Base-by-base conservation (phyloP, 2,888 invertebrate species). In the Eubasilissa splendida region DNA sequence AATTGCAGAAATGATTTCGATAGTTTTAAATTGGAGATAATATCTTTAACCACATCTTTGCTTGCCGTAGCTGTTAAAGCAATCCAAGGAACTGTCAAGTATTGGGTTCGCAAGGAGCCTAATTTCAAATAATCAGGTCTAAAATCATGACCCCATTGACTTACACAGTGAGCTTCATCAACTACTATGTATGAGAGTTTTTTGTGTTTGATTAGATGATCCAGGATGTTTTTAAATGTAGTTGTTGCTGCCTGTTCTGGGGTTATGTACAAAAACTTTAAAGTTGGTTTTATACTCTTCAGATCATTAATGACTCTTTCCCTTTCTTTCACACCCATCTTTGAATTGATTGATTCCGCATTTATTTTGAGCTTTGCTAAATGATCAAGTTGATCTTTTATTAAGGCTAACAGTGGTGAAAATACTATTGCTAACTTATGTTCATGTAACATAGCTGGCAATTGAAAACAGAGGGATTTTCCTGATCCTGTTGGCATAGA, bases 91-190 rank as follows among this genome's bases (percentile, higher is more conserved):
- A 97, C 92, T 77, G 92, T 90, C 77, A 92, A 92, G 86, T 95
- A 94, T 83, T 88, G 87, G 52, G 87, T 86, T 77, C 95, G 90
- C 65, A 96, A 88, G 10, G 88, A 86, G 0, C 98, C 97, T 42
- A 99, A 89, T 88, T 97, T 96, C 33, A 99, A 91, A 87, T 99
- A 99, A 88, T 97, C 97, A 0, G 97, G 97, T 8, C 98, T 92
- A 87, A 99, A 99, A 88, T 99, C 99, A 89, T 99, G 99, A 0
- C 99, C 99, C 99, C 99, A 99, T 86, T 99, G 96, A 85, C 97
- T 98, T 0, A 99, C 97, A 90, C 98, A 98, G 89, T 98, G 98
- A 1, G 98, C 98, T 90, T 99, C 99, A 89, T 99, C 99, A 11
- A 99, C 95, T 33, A 98, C 95, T 85, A 99, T 93, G 87, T 96